Percentiles rank a stretch among this genome's conserved stretches.
phyloP scores from a whole-genome alignment of 2,888 invertebrate species.

The Nebria salina region DNA sequence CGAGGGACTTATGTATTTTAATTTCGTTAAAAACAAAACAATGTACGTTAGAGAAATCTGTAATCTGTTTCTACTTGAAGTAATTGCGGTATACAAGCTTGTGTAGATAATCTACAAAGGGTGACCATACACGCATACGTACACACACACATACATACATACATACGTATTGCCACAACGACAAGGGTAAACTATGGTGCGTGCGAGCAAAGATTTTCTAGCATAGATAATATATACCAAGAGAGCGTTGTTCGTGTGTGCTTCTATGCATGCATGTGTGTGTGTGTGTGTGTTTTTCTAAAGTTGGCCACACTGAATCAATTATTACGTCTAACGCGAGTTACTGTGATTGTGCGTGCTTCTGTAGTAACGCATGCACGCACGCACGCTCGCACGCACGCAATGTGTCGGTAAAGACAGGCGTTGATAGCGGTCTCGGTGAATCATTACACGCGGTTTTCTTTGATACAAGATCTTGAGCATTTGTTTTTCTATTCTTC shows the following conservation, averaged over 20 bases:
- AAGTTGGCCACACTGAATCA: conserved; percentile 52
- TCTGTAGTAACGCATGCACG: neutral
- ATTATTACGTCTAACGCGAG: conserved; percentile 51
- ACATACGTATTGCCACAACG: neutral
- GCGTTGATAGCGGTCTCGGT: conserved; percentile 5
- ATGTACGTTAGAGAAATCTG: neutral
- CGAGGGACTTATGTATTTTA: neutral
- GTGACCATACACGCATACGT: neutral
- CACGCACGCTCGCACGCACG: conserved; percentile 12
- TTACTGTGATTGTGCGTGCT: conserved; percentile 22
- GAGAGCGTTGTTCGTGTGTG: neutral
- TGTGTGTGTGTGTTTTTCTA: conserved; percentile 33
- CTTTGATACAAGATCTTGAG: neutral
- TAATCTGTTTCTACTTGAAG: conserved; percentile 1
- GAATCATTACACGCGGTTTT: conserved; percentile 3
- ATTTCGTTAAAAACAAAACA: neutral
- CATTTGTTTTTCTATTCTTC: neutral
- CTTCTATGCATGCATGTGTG: neutral
- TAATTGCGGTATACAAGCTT: neutral
- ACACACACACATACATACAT: neutral
- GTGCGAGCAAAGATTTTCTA: neutral
- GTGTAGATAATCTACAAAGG: conserved; percentile 1
- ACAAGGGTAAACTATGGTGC: neutral
- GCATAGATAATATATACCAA: neutral
- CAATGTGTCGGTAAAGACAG: conserved; percentile 1